Evolutionary conservation across 1,140 invertebrate species (phyloP), one percentile per base, ranked within the genome.

Genomic region (Stratiolaelaps scimitus): DNA sequence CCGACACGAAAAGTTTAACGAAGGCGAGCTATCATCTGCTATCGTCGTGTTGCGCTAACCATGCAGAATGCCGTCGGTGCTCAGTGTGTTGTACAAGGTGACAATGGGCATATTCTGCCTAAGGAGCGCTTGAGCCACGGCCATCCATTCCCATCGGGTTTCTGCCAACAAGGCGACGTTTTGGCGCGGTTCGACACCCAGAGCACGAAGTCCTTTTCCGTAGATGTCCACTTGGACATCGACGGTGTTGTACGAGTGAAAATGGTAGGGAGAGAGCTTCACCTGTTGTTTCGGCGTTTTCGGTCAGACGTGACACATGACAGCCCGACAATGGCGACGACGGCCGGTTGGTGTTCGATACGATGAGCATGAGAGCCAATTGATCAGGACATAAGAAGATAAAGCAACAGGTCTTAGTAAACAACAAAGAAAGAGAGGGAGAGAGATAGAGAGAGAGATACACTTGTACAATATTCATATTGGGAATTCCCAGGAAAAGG

Each of bases 81-180:
- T 93, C 0, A 98, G 80, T 0, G 92, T 98, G 0, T 93, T 88
- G 75, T 98, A 98, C 67, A 98, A 84, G 0, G 94, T 98, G 0
- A 95, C 91, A 69, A 98, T 85, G 80, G 78, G 34, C 34, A 40
- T 40, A 10, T 40, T 40, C 10, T 40, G 34, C 34, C 34, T 40
- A 10, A 40, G 34, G 10, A 40, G 34, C 34, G 34, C 86, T 80
- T 69, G 88, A 83, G 92, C 88, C 0, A 89, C 85, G 43, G 96
- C 83, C 82, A 98, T 86, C 93, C 94, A 98, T 79, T 98, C 93
- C 26, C 86, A 86, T 69, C 93, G 80, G 0, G 94, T 98, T 79
- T 99, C 95, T 0, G 93, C 89, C 78, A 95, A 98, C 70, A 99
- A 87, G 19, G 89, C 86, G 67, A 98, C 78, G 71, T 88, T 89